Evolutionary conservation across 1,140 invertebrate species (phyloP), one percentile per base, ranked within the genome.

Genomic region (Pachypsylla venusta): DNA sequence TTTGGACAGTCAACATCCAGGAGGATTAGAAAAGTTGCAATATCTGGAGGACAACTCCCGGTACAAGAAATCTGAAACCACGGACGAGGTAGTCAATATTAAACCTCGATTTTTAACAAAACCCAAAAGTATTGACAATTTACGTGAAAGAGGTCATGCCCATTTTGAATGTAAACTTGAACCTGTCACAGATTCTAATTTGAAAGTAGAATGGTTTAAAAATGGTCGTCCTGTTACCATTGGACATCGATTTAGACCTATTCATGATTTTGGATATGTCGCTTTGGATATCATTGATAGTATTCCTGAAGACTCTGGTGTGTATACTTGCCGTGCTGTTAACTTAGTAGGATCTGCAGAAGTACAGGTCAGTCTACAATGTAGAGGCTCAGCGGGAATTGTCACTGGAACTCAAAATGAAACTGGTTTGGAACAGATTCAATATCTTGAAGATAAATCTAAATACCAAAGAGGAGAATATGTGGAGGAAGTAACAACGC

Each of bases 101-200:
- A 85, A 81, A 67, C 90, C 90, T 0, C 79, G 79, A 61, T 93
- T 93, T 71, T 72, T 93, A 2, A 89, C 87, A 0, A 83, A 87
- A 68, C 86, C 89, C 3, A 92, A 93, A 70, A 88, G 80, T 56
- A 77, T 87, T 56, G 85, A 85, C 63, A 85, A 87, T 65, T 80
- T 95, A 30, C 76, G 82, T 59, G 95, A 99, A 77, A 85, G 90
- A 48, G 83, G 93, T 64, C 86, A 93, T 66, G 91, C 92, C 56
- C 94, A 98, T 68, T 98, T 98, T 74, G 95, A 99, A 76, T 94
- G 92, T 69, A 95, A 95, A 73, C 76, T 97, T 14, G 92, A 95
- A 73, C 93, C 93, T n/a, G 86, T 93, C 2, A 94, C 92, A 19
- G 93, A 97, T 76, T 81, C 89, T 0, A 93, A 95, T 65, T 71